phyloP scores from a whole-genome alignment of 2,113 vertebrate genomes.

The Lamprotornis superbus region DNA sequence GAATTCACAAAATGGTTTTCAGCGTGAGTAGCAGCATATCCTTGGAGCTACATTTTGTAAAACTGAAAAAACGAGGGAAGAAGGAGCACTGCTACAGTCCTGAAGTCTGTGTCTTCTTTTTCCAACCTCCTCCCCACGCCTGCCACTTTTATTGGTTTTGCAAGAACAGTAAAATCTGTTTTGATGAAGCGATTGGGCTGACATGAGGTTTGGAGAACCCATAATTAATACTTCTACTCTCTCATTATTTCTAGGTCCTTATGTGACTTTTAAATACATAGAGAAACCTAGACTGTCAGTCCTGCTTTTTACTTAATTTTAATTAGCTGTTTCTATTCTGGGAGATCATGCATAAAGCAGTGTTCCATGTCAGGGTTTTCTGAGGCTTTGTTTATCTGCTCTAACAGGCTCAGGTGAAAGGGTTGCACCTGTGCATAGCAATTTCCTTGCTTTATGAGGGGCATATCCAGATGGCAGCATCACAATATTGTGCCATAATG shows the following conservation, averaged over 20 bases:
- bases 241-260: not conserved
- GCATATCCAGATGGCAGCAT: not conserved
- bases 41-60: not conserved
- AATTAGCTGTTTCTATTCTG: conserved; percentile 29
- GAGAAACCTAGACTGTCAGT: not conserved
- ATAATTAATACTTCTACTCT: not conserved
- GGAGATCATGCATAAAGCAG: not conserved
- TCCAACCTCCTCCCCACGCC: not conserved
- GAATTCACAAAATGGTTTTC: not conserved
- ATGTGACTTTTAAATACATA: not conserved
- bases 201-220: not conserved
- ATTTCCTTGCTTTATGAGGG: not conserved
- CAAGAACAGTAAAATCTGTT: not conserved
- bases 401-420: not conserved
- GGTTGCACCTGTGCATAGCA: not conserved
- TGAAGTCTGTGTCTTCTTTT: not conserved
- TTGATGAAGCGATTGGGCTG: not conserved
- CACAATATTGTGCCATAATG: not conserved
- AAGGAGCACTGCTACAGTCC: not conserved
- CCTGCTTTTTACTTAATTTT: conserved; percentile 13
- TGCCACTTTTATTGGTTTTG: not conserved
- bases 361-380: not conserved
- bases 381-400: not conserved
- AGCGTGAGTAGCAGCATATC: not conserved
- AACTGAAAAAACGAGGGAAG: not conserved